These are phyloP conservation scores for Homalodisca vitripennis DNA, from an alignment of 1,140 invertebrate species.

Conservation along the genomic window DNA sequence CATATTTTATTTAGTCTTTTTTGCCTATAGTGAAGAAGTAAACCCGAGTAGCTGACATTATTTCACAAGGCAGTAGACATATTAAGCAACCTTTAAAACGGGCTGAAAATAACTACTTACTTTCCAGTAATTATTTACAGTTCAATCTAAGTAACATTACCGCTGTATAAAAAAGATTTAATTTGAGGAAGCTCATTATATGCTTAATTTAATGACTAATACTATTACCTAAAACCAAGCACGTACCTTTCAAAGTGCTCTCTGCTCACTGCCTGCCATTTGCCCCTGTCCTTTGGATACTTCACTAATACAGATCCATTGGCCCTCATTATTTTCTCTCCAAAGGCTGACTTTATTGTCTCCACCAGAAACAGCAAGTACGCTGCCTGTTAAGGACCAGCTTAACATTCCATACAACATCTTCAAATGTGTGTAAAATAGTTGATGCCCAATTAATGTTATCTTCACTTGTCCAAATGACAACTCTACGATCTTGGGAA, in stretches of 20 bases:
- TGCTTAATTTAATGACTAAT: neutral
- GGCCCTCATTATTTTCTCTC: conserved; percentile 86
- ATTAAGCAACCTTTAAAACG: too few relatives aligned
- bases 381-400: conserved; percentile 97
- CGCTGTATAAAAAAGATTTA: too few relatives aligned
- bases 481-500: conserved; percentile 91
- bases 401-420: conserved; percentile 99
- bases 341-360: conserved; percentile 97
- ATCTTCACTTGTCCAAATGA: conserved; percentile 89
- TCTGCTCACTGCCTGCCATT: conserved; percentile 54
- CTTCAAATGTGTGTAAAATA: conserved; percentile 90
- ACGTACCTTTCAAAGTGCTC: conserved; percentile 46
- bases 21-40: too few relatives aligned
- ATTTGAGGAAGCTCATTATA: too few relatives aligned
- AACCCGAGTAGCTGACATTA: too few relatives aligned
- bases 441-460: conserved; percentile 80
- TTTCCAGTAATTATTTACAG: too few relatives aligned
- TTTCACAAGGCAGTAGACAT: too few relatives aligned
- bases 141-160: too few relatives aligned
- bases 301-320: conserved; percentile 93
- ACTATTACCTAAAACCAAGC: too few relatives aligned
- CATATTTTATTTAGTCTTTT: too few relatives aligned
- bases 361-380: conserved; percentile 95
- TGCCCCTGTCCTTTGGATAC: conserved; percentile 76
- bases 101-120: too few relatives aligned